phyloP scores from a whole-genome alignment of 2,888 invertebrate genomes.

The Fabriciana adippe region DNA sequence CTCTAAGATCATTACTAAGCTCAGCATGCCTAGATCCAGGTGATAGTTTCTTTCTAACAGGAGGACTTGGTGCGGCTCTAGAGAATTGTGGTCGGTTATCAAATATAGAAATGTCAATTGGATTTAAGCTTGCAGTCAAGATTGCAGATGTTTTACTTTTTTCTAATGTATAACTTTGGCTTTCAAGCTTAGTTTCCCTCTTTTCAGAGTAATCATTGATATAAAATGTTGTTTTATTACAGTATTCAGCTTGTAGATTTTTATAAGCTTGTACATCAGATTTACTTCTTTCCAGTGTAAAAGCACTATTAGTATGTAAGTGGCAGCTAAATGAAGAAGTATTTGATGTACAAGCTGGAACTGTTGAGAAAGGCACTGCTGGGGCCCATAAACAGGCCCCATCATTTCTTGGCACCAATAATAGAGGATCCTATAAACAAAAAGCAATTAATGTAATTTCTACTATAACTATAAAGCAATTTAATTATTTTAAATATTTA shows the following conservation, averaged over 20 bases:
- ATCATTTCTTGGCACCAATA: conserved; percentile 84
- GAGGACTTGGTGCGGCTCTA: conserved; percentile 75
- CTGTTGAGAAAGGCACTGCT: conserved; percentile 69
- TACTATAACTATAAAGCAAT: background rate
- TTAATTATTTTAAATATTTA: background rate
- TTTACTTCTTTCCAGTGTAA: conserved; percentile 73
- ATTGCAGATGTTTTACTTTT: conserved; percentile 72
- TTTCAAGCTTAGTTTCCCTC: conserved; percentile 45
- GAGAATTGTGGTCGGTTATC: conserved; percentile 68
- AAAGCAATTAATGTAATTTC: background rate
- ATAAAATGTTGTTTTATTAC: conserved; percentile 67
- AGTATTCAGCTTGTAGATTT: conserved; percentile 54
- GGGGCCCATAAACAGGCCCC: conserved; percentile 80
- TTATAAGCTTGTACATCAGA: conserved; percentile 71
- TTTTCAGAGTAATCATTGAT: conserved; percentile 52
- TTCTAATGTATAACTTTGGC: conserved; percentile 56
- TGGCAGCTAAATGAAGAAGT: conserved; percentile 75
- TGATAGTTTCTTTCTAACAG: conserved; percentile 68
- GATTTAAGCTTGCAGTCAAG: conserved; percentile 54
- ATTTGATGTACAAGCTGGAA: conserved; percentile 68
- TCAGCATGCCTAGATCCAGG: conserved; percentile 56
- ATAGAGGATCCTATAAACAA: conserved; percentile 77
- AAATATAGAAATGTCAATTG: conserved; percentile 64
- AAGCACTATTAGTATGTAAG: conserved; percentile 69
- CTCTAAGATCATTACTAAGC: conserved; percentile 50